Percentiles rank a stretch among this genome's conserved stretches.
These are phyloP conservation scores for Rhaphigaster nebulosa DNA, from an alignment of 2,888 invertebrate genomes.

Conservation along the genomic window DNA sequence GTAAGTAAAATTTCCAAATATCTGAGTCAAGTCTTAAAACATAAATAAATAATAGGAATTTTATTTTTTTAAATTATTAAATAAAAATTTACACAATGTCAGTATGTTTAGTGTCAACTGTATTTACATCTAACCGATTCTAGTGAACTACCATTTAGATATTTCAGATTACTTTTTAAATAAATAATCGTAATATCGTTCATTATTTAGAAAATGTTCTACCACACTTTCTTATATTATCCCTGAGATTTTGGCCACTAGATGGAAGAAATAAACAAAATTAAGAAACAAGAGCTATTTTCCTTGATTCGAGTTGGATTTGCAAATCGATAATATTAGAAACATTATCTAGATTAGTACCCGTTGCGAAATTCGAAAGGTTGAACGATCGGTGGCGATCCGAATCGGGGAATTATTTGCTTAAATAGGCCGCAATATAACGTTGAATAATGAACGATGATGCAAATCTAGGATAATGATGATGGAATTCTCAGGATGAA, in stretches of 20 bases:
- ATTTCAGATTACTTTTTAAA: neutral
- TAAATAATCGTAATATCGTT: neutral
- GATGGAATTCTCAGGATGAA: constrained; percentile 9
- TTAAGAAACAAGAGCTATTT: constrained; percentile 18
- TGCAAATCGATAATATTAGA: constrained; percentile 43
- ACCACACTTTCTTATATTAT: neutral
- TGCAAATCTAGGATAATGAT: constrained; percentile 39
- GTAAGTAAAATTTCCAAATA: too few species aligned
- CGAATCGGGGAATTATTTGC: constrained; percentile 44
- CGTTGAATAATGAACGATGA: constrained; percentile 35
- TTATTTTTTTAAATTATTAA: too few species aligned
- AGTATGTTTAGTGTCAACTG: too few species aligned
- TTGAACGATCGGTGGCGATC: neutral
- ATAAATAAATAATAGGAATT: too few species aligned
- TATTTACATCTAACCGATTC: too few species aligned
- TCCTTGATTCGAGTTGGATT: constrained; percentile 24
- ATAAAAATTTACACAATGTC: too few species aligned
- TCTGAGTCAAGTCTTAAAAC: too few species aligned
- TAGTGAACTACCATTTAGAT: too few species aligned
- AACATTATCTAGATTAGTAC: constrained; percentile 5
- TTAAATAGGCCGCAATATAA: constrained; percentile 41
- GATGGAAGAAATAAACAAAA: neutral
- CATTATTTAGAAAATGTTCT: neutral
- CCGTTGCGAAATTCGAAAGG: constrained; percentile 33
- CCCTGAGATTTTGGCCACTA: neutral